Conservation (phyloP, 2,888 invertebrate genomes). For the Gymnocheta viridis region DNA sequence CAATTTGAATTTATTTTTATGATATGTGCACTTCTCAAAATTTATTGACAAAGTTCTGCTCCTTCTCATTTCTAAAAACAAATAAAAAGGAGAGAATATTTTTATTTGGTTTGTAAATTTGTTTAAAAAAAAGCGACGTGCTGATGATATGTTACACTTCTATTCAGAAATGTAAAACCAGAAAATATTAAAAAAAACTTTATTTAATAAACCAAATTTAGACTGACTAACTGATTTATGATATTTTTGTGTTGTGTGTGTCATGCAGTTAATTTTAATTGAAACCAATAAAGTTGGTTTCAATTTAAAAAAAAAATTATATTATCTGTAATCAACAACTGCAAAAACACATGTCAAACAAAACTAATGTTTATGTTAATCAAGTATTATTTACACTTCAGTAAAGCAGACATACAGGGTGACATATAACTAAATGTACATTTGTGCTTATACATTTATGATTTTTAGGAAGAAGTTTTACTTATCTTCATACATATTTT, state of each 20-base stretch:
- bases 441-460: no score
- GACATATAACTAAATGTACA: neutral
- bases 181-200: neutral
- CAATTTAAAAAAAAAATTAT: constrained; percentile 13
- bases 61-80: neutral
- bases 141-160: constrained; percentile 59
- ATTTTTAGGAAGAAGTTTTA: neutral
- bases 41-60: neutral
- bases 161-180: constrained; percentile 33
- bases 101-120: neutral
- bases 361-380: constrained; percentile 59
- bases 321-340: constrained; percentile 31
- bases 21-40: constrained; percentile 30
- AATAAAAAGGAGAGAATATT: neutral
- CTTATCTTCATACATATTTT: neutral
- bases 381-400: constrained; percentile 56
- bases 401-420: constrained; percentile 9
- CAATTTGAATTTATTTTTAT: constrained; percentile 49
- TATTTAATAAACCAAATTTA: constrained; percentile 44
- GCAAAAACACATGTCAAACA: constrained; percentile 34
- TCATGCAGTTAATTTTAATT: constrained; percentile 63
- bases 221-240: constrained; percentile 7
- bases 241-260: constrained; percentile 22
- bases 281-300: constrained; percentile 67
- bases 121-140: constrained; percentile 1